phyloP scores from a whole-genome alignment of 2,113 vertebrate genomes.

The Danionella cerebrum region DNA sequence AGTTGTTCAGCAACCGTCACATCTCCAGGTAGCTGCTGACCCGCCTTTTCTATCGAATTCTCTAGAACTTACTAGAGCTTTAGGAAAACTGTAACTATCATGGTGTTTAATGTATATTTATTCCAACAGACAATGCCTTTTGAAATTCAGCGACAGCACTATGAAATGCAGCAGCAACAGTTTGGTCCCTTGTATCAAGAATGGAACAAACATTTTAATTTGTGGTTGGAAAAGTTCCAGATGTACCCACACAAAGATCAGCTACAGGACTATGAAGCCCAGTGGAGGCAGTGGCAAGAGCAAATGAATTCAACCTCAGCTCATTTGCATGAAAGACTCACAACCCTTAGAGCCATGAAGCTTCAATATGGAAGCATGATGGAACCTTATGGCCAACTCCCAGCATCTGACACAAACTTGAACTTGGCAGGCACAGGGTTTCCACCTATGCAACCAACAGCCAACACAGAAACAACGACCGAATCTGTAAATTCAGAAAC shows the following conservation, averaged over 20 bases:
- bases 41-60: too few species aligned
- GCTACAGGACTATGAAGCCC: constrained; percentile 87
- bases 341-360: constrained; percentile 77
- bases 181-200: constrained; percentile 85
- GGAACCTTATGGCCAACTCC: constrained; percentile 70
- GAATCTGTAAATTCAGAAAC: too few species aligned
- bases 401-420: constrained; percentile 49
- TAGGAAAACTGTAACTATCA: background rate
- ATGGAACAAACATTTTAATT: constrained; percentile 82
- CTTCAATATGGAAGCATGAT: constrained; percentile 67
- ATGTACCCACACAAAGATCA: constrained; percentile 94
- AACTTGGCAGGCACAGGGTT: constrained; percentile 42
- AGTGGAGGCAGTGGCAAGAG: constrained; percentile 96
- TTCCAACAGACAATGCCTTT: constrained; percentile 77
- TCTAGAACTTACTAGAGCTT: too few species aligned
- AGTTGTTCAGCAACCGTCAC: constrained; percentile 82
- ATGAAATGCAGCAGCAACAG: constrained; percentile 85
- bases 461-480: constrained; percentile 50
- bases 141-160: constrained; percentile 85
- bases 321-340: constrained; percentile 82
- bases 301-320: constrained; percentile 89
- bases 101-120: constrained; percentile 20
- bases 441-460: constrained; percentile 60
- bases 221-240: constrained; percentile 91
- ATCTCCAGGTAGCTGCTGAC: constrained; percentile 84